phyloP scores from a whole-genome alignment of 2,113 vertebrate genomes.

The Oryzias celebensis region DNA sequence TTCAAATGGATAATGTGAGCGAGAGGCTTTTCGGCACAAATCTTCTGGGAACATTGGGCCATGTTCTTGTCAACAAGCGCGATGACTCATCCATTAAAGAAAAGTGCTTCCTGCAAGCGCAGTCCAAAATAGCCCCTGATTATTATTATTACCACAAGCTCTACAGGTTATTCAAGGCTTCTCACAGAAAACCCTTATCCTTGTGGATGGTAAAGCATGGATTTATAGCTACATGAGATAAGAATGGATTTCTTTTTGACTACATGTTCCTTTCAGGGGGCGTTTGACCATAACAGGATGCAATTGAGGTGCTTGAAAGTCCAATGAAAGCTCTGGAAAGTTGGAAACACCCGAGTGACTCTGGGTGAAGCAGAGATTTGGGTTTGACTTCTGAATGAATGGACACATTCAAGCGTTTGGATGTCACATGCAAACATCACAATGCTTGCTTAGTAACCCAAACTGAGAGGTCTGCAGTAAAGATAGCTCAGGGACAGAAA shows the following conservation, averaged over 20 bases:
- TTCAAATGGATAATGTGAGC: slow-evolving; percentile 32
- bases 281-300: not conserved
- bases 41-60: slow-evolving; percentile 56
- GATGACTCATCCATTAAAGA: slow-evolving; percentile 64
- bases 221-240: not conserved
- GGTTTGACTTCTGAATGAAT: slow-evolving; percentile 8
- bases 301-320: not conserved
- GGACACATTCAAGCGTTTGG: slow-evolving; percentile 3
- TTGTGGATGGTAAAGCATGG: not conserved
- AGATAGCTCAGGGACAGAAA: not conserved
- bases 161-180: slow-evolving; percentile 11
- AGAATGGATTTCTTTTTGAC: not conserved
- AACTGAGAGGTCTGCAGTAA: not conserved
- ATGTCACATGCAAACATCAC: slow-evolving; percentile 18
- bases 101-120: slow-evolving; percentile 39
- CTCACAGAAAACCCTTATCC: slow-evolving; percentile 16
- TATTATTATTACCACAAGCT: slow-evolving; percentile 20
- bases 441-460: not conserved
- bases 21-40: slow-evolving; percentile 48
- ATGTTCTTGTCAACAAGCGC: slow-evolving; percentile 63
- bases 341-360: slow-evolving; percentile 20
- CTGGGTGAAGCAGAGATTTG: not conserved
- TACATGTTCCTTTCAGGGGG: not conserved
- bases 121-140: slow-evolving; percentile 34
- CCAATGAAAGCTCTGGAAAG: slow-evolving; percentile 9